Evolutionary conservation across 1,140 invertebrate genomes (phyloP).

Genomic region (Oncopeltus fasciatus): DNA sequence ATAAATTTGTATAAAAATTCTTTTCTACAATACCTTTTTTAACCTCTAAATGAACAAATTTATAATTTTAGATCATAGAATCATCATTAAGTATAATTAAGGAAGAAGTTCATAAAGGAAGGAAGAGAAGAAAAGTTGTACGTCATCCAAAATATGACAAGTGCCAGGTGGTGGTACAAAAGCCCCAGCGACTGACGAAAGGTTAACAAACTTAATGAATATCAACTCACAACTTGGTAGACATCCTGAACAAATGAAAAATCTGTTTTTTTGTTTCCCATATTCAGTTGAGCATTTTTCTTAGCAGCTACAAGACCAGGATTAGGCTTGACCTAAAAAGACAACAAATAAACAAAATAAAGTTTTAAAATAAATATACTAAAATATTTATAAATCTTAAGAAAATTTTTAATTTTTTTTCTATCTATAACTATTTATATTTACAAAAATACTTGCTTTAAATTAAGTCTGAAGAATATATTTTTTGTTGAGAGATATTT

Average conservation of each 20-base stretch:
- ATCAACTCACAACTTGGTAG: conserved; percentile 39
- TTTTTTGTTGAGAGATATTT: background rate
- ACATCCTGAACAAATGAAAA: conserved; percentile 34
- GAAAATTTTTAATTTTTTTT: background rate
- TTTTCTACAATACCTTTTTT: too few species aligned
- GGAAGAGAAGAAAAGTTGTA: background rate
- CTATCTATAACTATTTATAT: background rate
- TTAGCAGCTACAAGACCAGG: conserved; percentile 38
- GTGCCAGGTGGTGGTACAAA: too few species aligned
- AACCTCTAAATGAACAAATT: too few species aligned
- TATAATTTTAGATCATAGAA: too few species aligned
- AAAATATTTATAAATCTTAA: background rate
- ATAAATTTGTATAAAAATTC: too few species aligned
- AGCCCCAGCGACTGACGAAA: too few species aligned
- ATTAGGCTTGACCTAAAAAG: conserved; percentile 28
- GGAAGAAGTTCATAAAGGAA: background rate
- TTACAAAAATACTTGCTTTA: background rate
- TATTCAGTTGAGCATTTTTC: conserved; percentile 38
- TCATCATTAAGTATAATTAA: too few species aligned
- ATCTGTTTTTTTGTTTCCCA: conserved; percentile 31
- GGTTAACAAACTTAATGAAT: background rate
- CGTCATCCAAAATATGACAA: too few species aligned
- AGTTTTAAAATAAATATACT: background rate
- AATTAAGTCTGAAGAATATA: too few species aligned
- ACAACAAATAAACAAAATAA: background rate